Evolutionary conservation across 2,888 invertebrate genomes (phyloP).

Genomic region (Melanotus villosus): DNA sequence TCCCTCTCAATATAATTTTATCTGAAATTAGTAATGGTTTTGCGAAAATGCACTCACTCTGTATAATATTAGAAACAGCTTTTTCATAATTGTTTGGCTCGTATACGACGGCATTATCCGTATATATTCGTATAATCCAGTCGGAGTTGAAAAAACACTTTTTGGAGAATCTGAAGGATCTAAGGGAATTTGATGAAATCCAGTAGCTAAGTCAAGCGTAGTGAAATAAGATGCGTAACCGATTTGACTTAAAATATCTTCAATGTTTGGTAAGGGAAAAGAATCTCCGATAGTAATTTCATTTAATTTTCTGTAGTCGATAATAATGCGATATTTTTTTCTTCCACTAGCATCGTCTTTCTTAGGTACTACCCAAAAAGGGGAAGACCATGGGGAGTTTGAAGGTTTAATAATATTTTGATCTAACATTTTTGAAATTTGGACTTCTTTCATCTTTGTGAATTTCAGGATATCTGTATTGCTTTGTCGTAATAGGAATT

Average conservation of each 20-base stretch:
- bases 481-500: conserved; percentile 58
- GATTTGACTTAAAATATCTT: conserved; percentile 61
- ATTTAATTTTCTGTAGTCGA: conserved; percentile 64
- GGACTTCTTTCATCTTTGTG: conserved; percentile 57
- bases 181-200: conserved; percentile 63
- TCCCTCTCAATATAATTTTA: too few relatives aligned
- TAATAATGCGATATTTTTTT: conserved; percentile 59
- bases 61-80: too few relatives aligned
- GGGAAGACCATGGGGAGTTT: conserved; percentile 50
- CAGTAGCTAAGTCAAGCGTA: conserved; percentile 62
- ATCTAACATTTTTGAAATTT: conserved; percentile 56
- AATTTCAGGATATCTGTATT: conserved; percentile 61
- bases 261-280: conserved; percentile 62
- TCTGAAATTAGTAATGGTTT: too few relatives aligned
- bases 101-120: conserved; percentile 61
- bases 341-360: conserved; percentile 56
- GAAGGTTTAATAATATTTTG: conserved; percentile 56
- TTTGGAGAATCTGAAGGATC: conserved; percentile 53
- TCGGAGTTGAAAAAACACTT: conserved; percentile 59
- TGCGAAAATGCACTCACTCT: too few relatives aligned
- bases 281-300: conserved; percentile 60
- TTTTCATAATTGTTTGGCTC: too few relatives aligned
- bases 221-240: conserved; percentile 62
- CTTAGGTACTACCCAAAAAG: conserved; percentile 60
- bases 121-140: conserved; percentile 61